Percentiles rank a stretch among this genome's conserved stretches.
Conservation (phyloP, 1,140 invertebrate genomes). For the Zaprionus vittiger region DNA sequence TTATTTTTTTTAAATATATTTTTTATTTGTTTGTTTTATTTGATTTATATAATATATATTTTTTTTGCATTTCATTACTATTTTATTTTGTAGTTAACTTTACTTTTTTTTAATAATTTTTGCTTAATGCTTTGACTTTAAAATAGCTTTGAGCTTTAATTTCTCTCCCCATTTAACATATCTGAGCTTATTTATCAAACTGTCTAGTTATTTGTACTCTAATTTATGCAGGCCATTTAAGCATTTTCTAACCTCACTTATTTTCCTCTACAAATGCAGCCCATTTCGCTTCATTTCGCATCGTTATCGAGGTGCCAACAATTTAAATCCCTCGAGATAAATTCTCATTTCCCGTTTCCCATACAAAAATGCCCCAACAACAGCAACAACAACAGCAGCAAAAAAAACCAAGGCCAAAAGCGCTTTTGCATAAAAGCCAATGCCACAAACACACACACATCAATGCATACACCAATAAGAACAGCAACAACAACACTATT, state of each 20-base stretch:
- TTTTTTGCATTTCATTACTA: no score
- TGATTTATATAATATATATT: no score
- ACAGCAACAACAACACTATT: background rate
- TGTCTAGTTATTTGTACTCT: background rate
- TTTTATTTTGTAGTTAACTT: no score
- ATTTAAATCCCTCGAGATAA: constrained; percentile 17
- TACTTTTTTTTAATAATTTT: background rate
- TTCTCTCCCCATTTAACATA: background rate
- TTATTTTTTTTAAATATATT: no score
- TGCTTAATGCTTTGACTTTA: background rate
- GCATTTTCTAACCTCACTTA: background rate
- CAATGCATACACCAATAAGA: constrained; percentile 7
- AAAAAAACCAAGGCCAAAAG: constrained; percentile 72
- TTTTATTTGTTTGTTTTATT: no score
- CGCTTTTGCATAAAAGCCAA: constrained; percentile 45
- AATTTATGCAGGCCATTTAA: background rate
- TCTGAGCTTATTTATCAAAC: background rate
- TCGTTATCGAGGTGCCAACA: background rate
- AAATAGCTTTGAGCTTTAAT: no score
- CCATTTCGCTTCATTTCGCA: constrained; percentile 1
- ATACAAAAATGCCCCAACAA: background rate
- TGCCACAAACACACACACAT: constrained; percentile 52
- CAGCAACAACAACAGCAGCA: background rate
- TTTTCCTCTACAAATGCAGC: background rate
- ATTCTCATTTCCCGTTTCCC: constrained; percentile 13